Evolutionary conservation across 2,888 invertebrate species (phyloP).

Genomic region (Nemotelus nigrinus): DNA sequence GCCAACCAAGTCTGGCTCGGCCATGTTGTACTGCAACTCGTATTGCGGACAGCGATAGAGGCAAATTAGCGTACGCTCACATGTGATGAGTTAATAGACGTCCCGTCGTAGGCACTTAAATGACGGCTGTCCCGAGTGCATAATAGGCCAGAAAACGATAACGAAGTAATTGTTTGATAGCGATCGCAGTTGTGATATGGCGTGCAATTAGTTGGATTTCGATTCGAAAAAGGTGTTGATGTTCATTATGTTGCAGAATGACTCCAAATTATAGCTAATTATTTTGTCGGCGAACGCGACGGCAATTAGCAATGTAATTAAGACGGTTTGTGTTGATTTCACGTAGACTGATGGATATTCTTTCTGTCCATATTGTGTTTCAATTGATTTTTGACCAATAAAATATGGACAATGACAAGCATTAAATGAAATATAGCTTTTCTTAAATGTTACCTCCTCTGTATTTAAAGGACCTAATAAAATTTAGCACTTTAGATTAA

Average conservation of each 20-base stretch:
- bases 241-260: not conserved
- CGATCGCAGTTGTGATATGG: not conserved
- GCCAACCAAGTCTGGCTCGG: not conserved
- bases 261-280: slow-evolving; percentile 6
- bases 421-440: no score
- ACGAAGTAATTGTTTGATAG: slow-evolving; percentile 22
- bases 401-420: no score
- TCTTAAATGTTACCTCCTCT: no score
- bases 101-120: slow-evolving; percentile 33
- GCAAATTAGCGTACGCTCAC: slow-evolving; percentile 11
- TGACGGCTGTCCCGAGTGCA: slow-evolving; percentile 15
- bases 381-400: no score
- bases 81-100: slow-evolving; percentile 38
- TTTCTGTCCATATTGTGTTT: no score
- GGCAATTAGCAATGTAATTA: no score
- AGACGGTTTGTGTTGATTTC: no score
- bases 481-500: no score
- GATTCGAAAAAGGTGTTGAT: slow-evolving; percentile 10
- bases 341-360: no score
- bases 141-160: slow-evolving; percentile 17
- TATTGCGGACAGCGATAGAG: slow-evolving; percentile 7
- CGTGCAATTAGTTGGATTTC: slow-evolving; percentile 15
- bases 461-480: no score
- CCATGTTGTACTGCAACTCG: not conserved
- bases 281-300: not conserved